phyloP scores from a whole-genome alignment of 2,113 vertebrate genomes.

The Trachemys scripta region DNA sequence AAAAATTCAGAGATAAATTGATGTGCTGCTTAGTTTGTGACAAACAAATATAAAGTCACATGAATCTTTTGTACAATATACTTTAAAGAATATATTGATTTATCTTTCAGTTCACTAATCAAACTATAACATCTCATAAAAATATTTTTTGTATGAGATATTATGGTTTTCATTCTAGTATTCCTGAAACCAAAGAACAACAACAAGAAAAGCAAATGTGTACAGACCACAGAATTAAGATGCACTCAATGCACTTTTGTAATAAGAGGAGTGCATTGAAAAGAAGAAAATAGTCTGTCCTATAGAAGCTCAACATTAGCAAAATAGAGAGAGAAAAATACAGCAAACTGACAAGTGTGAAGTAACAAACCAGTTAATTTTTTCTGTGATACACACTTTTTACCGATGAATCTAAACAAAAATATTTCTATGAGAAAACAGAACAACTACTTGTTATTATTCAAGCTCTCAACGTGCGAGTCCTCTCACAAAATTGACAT shows the following conservation, averaged over 20 bases:
- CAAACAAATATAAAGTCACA: neutral
- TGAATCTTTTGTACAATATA: neutral
- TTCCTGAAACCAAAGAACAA: conserved; percentile 47
- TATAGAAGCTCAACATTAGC: neutral
- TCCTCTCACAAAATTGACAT: neutral
- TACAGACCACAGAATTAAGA: conserved; percentile 51
- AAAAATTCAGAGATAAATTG: neutral
- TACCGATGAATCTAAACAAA: neutral
- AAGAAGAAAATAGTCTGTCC: conserved; percentile 20
- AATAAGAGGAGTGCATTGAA: conserved; percentile 56
- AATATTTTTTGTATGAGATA: neutral
- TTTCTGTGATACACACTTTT: neutral
- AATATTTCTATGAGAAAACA: neutral
- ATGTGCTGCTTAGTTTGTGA: neutral
- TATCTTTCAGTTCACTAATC: conserved; percentile 37
- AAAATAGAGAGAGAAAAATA: conserved; percentile 32
- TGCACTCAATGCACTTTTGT: conserved; percentile 60
- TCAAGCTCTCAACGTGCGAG: rapidly evolving
- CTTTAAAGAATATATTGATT: conserved; percentile 53
- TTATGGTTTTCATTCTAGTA: neutral
- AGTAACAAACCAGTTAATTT: neutral
- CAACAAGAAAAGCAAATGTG: conserved; percentile 22
- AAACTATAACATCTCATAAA: conserved; percentile 45
- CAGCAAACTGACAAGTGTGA: neutral
- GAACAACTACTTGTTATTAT: neutral